These are phyloP conservation scores for Drosophila fungiperda DNA, from an alignment of 2,888 invertebrate species.

Conservation along the genomic window DNA sequence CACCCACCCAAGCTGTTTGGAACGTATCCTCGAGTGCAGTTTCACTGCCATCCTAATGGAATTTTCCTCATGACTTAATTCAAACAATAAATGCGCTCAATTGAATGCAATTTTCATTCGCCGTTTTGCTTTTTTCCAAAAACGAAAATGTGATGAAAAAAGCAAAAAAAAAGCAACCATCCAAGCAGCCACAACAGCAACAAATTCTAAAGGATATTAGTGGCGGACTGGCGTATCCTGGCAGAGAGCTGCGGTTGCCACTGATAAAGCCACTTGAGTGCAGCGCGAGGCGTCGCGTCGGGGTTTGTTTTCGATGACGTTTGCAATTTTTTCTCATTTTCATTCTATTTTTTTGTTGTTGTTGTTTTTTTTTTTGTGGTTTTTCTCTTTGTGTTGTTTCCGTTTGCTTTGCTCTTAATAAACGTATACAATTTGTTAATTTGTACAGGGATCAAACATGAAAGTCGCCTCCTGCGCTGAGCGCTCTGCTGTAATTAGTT, in stretches of 20 bases:
- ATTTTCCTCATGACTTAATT: constrained; percentile 85
- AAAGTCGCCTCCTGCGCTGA: constrained; percentile 50
- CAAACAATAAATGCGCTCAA: constrained; percentile 85
- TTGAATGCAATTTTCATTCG: constrained; percentile 82
- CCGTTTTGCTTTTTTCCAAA: constrained; percentile 66
- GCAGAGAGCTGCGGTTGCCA: constrained; percentile 69
- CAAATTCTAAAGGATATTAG: constrained; percentile 70
- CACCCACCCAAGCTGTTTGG: constrained; percentile 39
- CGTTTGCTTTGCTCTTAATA: constrained; percentile 78
- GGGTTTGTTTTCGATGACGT: constrained; percentile 74
- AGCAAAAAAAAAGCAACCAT: constrained; percentile 5
- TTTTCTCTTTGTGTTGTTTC: constrained; percentile 62
- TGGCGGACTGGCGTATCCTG: constrained; percentile 56
- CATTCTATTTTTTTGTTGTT: constrained; percentile 21
- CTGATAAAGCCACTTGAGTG: constrained; percentile 83
- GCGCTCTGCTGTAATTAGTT: constrained; percentile 64
- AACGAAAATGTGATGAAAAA: constrained; percentile 36
- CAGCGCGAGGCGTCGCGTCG: constrained; percentile 58
- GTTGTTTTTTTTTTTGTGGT: constrained; percentile 25
- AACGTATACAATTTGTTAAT: constrained; percentile 81
- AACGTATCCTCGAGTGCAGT: constrained; percentile 60
- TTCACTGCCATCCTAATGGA: constrained; percentile 82
- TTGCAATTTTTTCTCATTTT: constrained; percentile 73
- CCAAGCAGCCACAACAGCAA: constrained; percentile 27
- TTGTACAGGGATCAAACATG: constrained; percentile 78